These are phyloP conservation scores for Typhlichthys eigenmanni DNA, from an alignment of 2,797 vertebrate genomes.

Conservation along the genomic window DNA sequence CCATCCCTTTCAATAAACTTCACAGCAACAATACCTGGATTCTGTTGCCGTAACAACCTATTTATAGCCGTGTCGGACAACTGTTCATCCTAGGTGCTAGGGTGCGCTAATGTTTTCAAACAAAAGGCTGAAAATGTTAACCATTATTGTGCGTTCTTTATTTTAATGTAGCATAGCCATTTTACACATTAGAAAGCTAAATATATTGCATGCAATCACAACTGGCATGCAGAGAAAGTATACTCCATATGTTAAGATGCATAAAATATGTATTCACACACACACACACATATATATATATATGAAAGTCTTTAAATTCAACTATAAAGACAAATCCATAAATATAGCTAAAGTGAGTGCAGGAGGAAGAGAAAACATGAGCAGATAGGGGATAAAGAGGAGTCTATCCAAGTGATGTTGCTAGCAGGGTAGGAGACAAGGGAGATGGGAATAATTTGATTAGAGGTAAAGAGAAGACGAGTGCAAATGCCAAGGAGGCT, in stretches of 20 bases:
- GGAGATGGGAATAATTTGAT: slow-evolving; percentile 66
- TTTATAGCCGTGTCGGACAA: slow-evolving; percentile 66
- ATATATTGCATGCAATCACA: slow-evolving; percentile 7
- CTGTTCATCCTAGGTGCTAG: slow-evolving; percentile 51
- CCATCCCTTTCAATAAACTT: slow-evolving; percentile 51
- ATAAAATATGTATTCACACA: no score
- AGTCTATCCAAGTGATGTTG: slow-evolving; percentile 17
- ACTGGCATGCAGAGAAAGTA: not conserved
- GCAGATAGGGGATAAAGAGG: slow-evolving; percentile 18
- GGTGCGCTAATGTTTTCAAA: slow-evolving; percentile 17
- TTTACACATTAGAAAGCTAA: not conserved
- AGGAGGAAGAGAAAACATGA: slow-evolving; percentile 15
- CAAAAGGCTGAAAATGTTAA: not conserved
- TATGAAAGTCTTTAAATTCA: no score
- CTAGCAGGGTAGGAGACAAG: slow-evolving; percentile 23
- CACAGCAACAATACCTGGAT: slow-evolving; percentile 62
- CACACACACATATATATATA: no score
- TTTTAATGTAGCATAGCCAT: not conserved
- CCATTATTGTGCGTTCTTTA: not conserved
- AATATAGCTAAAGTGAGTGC: slow-evolving; percentile 12
- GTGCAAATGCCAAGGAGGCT: slow-evolving; percentile 51
- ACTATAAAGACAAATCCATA: slow-evolving; percentile 5
- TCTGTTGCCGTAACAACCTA: slow-evolving; percentile 80
- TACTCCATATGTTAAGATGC: no score
- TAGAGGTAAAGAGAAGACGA: slow-evolving; percentile 54